phyloP scores from a whole-genome alignment of 1,140 invertebrate genomes.

The Ceratoteleas bidentatus region DNA sequence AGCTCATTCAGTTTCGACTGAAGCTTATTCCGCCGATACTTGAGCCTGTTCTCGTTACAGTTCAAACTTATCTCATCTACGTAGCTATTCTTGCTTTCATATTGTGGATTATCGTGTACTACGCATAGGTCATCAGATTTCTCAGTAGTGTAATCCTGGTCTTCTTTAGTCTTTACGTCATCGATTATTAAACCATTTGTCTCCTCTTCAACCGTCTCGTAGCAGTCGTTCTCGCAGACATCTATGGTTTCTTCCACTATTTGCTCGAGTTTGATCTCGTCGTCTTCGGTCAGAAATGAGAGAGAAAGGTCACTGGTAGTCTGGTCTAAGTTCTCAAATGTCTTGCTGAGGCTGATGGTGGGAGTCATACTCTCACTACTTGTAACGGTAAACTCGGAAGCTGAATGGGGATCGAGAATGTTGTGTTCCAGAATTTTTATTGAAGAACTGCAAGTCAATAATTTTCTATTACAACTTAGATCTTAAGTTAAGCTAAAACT shows the following conservation, averaged over 20 bases:
- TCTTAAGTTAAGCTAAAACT: too few species aligned
- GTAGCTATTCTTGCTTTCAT: too few species aligned
- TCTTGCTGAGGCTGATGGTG: slow-evolving; percentile 7
- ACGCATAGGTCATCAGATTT: neutral
- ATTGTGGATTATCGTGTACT: too few species aligned
- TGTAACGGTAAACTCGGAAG: slow-evolving; percentile 13
- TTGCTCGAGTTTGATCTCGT: slow-evolving; percentile 23
- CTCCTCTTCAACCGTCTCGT: neutral
- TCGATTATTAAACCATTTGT: neutral
- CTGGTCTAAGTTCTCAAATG: neutral
- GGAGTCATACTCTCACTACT: slow-evolving; percentile 5
- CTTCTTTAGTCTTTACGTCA: neutral
- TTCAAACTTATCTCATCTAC: too few species aligned
- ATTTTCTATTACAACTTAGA: neutral
- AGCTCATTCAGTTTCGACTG: slow-evolving; percentile 26
- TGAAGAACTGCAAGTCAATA: slow-evolving; percentile 21
- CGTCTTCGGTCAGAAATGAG: slow-evolving; percentile 9
- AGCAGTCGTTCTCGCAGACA: neutral
- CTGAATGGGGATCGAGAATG: slow-evolving; percentile 1
- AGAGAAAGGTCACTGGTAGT: neutral
- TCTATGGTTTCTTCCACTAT: slow-evolving; percentile 13
- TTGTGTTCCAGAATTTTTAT: slow-evolving; percentile 18
- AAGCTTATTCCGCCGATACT: too few species aligned
- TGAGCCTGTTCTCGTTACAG: too few species aligned
- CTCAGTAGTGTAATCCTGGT: neutral